A percentile compares a stretch with the other conserved stretches of the same genome.
Evolutionary conservation across 2,888 invertebrate species (phyloP).

Genomic region (Thecocarcelia acutangulata): DNA sequence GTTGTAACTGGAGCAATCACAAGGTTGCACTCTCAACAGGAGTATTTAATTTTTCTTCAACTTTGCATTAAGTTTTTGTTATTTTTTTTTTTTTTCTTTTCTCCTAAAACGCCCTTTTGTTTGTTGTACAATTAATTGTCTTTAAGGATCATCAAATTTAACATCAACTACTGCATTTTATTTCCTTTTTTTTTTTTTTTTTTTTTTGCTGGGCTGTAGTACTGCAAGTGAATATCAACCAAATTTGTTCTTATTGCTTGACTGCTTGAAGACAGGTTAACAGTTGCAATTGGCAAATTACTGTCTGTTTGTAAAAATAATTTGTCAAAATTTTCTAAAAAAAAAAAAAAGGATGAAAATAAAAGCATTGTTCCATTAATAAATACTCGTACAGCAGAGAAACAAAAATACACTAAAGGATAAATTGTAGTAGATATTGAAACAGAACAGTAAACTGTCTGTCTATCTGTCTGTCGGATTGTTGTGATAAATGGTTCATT

Average conservation of each 20-base stretch:
- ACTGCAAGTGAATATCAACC: slow-evolving; percentile 18
- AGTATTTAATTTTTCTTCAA: slow-evolving; percentile 21
- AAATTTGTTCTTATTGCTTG: slow-evolving; percentile 28
- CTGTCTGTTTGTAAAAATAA: slow-evolving; percentile 69
- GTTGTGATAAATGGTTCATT: slow-evolving; percentile 66
- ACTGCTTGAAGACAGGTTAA: slow-evolving; percentile 61
- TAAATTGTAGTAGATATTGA: neutral
- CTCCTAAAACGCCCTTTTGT: slow-evolving; percentile 62
- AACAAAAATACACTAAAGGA: slow-evolving; percentile 37
- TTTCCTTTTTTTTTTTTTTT: slow-evolving; percentile 13
- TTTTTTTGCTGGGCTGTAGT: slow-evolving; percentile 23
- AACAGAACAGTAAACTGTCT: slow-evolving; percentile 21
- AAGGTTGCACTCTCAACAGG: slow-evolving; percentile 59
- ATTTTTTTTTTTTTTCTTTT: slow-evolving; percentile 43
- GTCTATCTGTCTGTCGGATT: slow-evolving; percentile 21
- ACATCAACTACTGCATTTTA: slow-evolving; percentile 54
- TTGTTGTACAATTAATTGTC: slow-evolving; percentile 68
- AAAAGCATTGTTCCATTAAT: slow-evolving; percentile 46
- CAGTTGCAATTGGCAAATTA: slow-evolving; percentile 70
- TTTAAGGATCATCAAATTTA: slow-evolving; percentile 61
- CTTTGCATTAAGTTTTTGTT: slow-evolving; percentile 31
- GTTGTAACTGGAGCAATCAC: slow-evolving; percentile 67
- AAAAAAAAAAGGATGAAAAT: slow-evolving; percentile 16
- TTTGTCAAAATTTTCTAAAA: slow-evolving; percentile 61
- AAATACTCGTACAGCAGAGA: slow-evolving; percentile 18